A percentile compares a stretch with the other conserved stretches of the same genome.
Conservation (phyloP, 1,140 invertebrate genomes). For the Gonioctena quinquepunctata region DNA sequence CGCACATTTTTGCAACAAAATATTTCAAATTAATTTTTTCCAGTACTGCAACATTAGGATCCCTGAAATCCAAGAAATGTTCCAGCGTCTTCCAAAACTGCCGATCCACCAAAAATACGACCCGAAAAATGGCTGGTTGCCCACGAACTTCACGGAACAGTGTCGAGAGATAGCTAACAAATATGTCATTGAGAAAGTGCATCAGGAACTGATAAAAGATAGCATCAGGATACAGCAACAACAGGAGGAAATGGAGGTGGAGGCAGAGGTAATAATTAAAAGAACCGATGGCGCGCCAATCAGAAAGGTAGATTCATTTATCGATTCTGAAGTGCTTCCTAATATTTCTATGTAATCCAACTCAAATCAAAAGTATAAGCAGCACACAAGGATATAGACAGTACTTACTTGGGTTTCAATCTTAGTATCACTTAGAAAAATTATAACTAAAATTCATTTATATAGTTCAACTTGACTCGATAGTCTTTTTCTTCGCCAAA, state of each 20-base stretch:
- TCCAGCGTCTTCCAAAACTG: constrained; percentile 69
- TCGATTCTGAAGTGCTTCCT: no score
- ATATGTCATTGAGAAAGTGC: constrained; percentile 62
- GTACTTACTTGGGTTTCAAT: no score
- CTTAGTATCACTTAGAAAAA: no score
- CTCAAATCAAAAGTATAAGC: no score
- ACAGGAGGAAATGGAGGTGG: background rate
- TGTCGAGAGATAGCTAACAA: constrained; percentile 71
- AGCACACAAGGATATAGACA: no score
- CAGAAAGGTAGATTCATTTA: no score
- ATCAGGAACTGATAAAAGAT: constrained; percentile 54
- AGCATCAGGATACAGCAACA: constrained; percentile 9
- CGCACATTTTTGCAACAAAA: background rate
- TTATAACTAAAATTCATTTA: no score
- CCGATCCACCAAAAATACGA: constrained; percentile 68
- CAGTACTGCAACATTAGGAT: constrained; percentile 74
- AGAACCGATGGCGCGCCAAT: no score
- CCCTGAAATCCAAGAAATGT: constrained; percentile 80
- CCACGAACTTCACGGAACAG: constrained; percentile 67
- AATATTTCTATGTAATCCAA: no score
- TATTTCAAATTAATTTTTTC: constrained; percentile 18
- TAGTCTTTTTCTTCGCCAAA: no score
- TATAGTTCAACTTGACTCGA: no score
- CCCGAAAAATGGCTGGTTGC: constrained; percentile 76
- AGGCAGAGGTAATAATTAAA: no score